These are phyloP conservation scores for Eupithecia subumbrata DNA, from an alignment of 2,888 invertebrate species.

Conservation along the genomic window DNA sequence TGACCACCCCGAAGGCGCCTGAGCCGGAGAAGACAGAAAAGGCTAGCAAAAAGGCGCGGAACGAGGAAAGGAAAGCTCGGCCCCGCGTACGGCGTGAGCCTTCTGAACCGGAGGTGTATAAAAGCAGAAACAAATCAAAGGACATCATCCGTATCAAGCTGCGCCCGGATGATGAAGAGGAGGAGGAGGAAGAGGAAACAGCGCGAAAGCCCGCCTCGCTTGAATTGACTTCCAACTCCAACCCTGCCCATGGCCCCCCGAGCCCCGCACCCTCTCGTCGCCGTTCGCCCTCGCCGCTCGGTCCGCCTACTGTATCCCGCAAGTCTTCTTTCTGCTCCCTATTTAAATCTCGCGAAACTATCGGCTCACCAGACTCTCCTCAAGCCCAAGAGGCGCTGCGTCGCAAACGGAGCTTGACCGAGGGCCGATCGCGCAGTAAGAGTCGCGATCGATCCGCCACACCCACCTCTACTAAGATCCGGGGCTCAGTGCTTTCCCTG, in stretches of 20 bases:
- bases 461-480: conserved; percentile 84
- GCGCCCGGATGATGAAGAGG: conserved; percentile 89
- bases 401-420: conserved; percentile 73
- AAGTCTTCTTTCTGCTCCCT: conserved; percentile 93
- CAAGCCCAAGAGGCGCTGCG: conserved; percentile 78
- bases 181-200: conserved; percentile 63
- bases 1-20: conserved; percentile 22
- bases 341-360: conserved; percentile 89
- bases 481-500: conserved; percentile 86
- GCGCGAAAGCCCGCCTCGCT: conserved; percentile 85
- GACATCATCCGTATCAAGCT: conserved; percentile 86
- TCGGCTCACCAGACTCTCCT: conserved; percentile 86
- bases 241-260: conserved; percentile 48
- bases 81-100: conserved; percentile 64
- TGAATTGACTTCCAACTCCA: conserved; percentile 45
- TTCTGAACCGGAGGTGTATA: conserved; percentile 70
- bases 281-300: conserved; percentile 87
- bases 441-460: conserved; percentile 86
- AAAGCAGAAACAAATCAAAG: conserved; percentile 64
- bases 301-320: conserved; percentile 85
- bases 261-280: conserved; percentile 46
- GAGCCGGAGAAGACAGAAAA: conserved; percentile 61
- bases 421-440: conserved; percentile 86
- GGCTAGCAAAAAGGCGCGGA: conserved; percentile 64
- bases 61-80: conserved; percentile 64